Base-by-base conservation (phyloP, 2,113 vertebrate genomes). In the Leuciscus idus region DNA sequence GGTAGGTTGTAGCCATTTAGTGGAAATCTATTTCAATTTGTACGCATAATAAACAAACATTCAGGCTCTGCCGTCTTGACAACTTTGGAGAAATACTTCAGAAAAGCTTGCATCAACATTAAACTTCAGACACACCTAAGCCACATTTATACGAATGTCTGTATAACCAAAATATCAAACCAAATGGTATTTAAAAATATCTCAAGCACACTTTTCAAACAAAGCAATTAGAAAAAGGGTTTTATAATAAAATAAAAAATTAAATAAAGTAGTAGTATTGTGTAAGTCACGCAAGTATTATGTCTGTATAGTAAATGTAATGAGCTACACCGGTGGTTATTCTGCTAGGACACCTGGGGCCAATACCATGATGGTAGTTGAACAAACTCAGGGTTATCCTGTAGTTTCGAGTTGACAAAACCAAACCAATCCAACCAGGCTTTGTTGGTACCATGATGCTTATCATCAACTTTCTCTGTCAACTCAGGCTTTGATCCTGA, bases 21-120 rank as follows among this genome's bases (percentile, higher is more conserved):
- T 48, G 55, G 72, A 75, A 70, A 83, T 83, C 46, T n/a, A 83
- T 83, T 70, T 83, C 28, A 83, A 52, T 83, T 83, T 83, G 62
- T 55, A 55, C 1, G 1, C 81, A 70, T 70, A 81, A 48, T 66
- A 36, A 83, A 81, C 79, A 50, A 81, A 83, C 81, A 28, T 48
- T 66, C n/a, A 81, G 23, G 59, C 39, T 81, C 79, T 26, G 26
- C 8, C 2, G 48, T 70, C 43, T 43, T 9, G 81, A 55, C 46
- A 83, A 55, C 28, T 33, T 57, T 5, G n/a, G 72, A 75, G 6
- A 75, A 55, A 78, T 78, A 55, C 28, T 55, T n/a, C 15, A 12
- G 61, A 50, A 81, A 66, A 26, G 23, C n/a, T 64, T 13, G 33
- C 26, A 55, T 11, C 46, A 50, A 77, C 26, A 77, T 33, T 52